Evolutionary conservation across 2,113 vertebrate species (phyloP), one percentile per base, ranked within the genome.

Genomic region (Agapornis roseicollis): DNA sequence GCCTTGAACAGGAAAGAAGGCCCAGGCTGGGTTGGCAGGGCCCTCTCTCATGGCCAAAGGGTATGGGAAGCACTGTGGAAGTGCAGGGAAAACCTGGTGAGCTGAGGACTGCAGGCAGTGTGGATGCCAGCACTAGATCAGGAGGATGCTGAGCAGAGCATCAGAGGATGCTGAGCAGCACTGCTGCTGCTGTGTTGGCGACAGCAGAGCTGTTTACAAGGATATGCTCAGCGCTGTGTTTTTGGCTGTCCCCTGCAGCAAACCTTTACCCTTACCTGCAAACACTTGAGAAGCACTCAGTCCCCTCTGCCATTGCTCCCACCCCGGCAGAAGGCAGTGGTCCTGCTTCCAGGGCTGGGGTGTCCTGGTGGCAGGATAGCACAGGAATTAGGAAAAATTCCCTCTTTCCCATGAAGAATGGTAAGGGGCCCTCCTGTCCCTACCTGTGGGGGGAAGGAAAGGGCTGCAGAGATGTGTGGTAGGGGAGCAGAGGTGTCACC

Each of bases 41-140:
- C 15, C 12, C 29, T 65, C 28, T 61, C 24, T 44, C 61, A 65
- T 0, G 0, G 53, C 66, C 1, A 0, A 8, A 85, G 25, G 28
- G 39, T 3, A 1, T 22, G 27, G 50, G 12, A 56, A 81, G 60
- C 31, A 11, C 64, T 37, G 31, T 13, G 35, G 58, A 50, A 15
- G 50, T 37, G 39, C 85, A 88, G 88, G 41, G 76, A 49, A 69
- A 61, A 19, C 37, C 53, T 37, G 11, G 15, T n/a, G 61, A 60
- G 44, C 17, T 68, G 64, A 53, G 80, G 25, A 29, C n/a, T 78
- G 61, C 70, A 79, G 70, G 15, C 46, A 7, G 0, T 13, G 66
- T 41, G 70, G 52, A 13, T 76, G 50, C 33, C 89, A 86, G 80
- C 55, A 15, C 22, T 73, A 35, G 39, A 22, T 20, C 3, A 69